Percentiles rank a stretch among this genome's conserved stretches.
These are phyloP conservation scores for Bombus sylvicola DNA, from an alignment of 1,140 invertebrate species.

Conservation along the genomic window DNA sequence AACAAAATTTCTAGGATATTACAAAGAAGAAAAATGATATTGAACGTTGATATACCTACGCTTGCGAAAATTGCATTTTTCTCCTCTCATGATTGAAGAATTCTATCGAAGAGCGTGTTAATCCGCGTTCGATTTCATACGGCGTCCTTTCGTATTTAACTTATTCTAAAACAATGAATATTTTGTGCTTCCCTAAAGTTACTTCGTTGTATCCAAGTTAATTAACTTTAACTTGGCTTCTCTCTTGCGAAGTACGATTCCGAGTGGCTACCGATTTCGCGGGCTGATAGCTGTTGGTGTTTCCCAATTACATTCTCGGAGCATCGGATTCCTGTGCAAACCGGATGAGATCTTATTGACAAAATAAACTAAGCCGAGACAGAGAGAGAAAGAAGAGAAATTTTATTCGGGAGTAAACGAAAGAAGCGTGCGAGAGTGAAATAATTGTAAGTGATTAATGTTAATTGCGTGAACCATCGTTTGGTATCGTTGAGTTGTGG, in stretches of 20 bases:
- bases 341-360: background rate
- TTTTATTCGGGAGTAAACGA: background rate
- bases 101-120: background rate
- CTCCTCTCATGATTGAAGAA: background rate
- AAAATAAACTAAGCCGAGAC: background rate
- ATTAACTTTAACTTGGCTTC: slow-evolving; percentile 10
- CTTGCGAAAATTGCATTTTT: background rate
- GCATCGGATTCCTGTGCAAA: background rate
- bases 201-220: background rate
- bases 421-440: background rate
- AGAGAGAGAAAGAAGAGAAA: background rate
- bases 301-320: background rate
- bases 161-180: background rate
- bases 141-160: too few relatives aligned
- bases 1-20: too few relatives aligned
- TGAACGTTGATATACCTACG: background rate
- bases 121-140: background rate
- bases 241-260: background rate
- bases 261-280: background rate
- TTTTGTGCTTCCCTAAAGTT: background rate
- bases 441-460: background rate
- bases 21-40: background rate
- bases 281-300: background rate
- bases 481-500: background rate
- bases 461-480: background rate